Base-by-base conservation (phyloP, 1,140 invertebrate genomes). In the Venustaconcha ellipsiformis region DNA sequence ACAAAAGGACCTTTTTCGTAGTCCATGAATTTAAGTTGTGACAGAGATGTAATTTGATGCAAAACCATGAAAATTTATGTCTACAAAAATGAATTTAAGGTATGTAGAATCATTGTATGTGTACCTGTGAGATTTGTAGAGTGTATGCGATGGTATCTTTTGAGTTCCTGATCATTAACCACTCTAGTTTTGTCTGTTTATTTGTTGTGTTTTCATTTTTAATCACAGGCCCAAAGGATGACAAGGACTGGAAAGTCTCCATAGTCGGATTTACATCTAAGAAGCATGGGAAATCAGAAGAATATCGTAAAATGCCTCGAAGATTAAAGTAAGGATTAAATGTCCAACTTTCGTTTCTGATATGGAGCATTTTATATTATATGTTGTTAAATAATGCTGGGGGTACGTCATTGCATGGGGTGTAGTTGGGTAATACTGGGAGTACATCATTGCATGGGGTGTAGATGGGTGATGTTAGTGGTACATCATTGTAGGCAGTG, bases 261-360 rank as follows among this genome's bases (percentile, higher is more conserved):
- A 68, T 83, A 15, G 71, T 75, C 15, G 26, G 66, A 56, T 83
- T 83, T 68, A 82, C 74, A 55, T 82, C 79, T 6, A 81, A 80
- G 70, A 74, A 70, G 63, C 57, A 75, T n/a, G 82, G 81, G 23
- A 80, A 79, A 69, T 20, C 66, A 13, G 63, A 76, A 48, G 82
- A 79, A 65, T 74, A 80, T 67, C 75, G 76, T 57, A 84, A 79
- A 57, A 48, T 84, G 55, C 67, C 79, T 18, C 72, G 71, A 15
- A 68, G 74, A 37, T 74, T 84, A 60, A 78, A 77, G 80, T 82
- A 75, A 20, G 58, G 4, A 65, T 20, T n/a, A 6, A 62, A 18
- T 20, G 13, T 72, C 2, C 14, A 30, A 1, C 18, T 63, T 20
- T 20, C 4, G 0, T 23, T 63, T 48, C 20, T 26, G 8, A 20